Base-by-base conservation (phyloP, 2,797 vertebrate genomes). In the Peromyscus melanophrys region DNA sequence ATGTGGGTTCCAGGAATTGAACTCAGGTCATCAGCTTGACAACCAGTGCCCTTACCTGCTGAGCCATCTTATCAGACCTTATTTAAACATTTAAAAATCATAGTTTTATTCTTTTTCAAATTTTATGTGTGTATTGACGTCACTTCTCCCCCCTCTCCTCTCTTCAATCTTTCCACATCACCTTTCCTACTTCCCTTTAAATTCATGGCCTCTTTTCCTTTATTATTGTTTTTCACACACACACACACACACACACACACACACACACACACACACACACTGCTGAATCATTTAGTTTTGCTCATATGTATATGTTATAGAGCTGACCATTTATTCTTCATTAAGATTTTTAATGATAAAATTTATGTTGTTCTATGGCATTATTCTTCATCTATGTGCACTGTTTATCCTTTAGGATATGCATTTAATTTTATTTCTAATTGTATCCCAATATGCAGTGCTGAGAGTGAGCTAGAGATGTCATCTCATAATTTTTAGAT, bases 351-450 rank as follows among this genome's bases (percentile, higher is more conserved):
- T 75, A 77, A 90, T 90, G 37, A 67, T 40, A 63, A 17, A 93
- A 94, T 87, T 96, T 94, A 73, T 92, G 29, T 8, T 49, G 34
- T 5, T 63, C 27, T 61, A 55, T 84, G 73, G 43, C 55, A 27
- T 61, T 94, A 43, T 82, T 94, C 76, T 86, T 40, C 43, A 37
- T 63, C 1, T 78, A 19, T 67, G 19, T 63, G 4, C 43, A 77
- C 31, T 65, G 17, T 82, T n/a, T 95, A 29, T 81, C 6, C 31
- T 88, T 94, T 83, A 92, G 78, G 43, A 31, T 43, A 75, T 83
- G 80, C 5, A 87, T 87, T 96, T 93, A 84, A 93, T 93, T 93
- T 93, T 77, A 89, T 63, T 94, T 95, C 16, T 57, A 27, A 91
- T 40, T 93, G 34, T 89, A 4, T 92, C 9, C 11, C 14, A 75